A percentile compares a stretch with the other conserved stretches of the same genome.
phyloP scores from a whole-genome alignment of 1,140 invertebrate species.

The Sipha flava region DNA sequence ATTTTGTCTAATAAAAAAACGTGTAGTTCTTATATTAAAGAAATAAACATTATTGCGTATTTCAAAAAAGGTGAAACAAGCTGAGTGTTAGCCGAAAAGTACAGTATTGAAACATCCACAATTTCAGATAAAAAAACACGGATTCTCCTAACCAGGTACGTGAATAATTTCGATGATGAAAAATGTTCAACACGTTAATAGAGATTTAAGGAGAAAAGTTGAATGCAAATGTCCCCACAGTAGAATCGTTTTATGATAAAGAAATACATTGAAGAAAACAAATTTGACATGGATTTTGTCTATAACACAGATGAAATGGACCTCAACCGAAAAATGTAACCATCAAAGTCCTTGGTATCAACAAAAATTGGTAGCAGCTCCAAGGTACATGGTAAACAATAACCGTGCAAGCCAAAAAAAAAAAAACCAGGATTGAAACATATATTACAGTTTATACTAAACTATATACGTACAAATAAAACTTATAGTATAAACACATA shows the following conservation, averaged over 20 bases:
- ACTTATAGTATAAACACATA: too few relatives aligned
- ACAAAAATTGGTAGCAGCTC: slow-evolving; percentile 20
- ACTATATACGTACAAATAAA: too few relatives aligned
- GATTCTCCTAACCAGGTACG: background rate
- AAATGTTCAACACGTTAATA: slow-evolving; percentile 29
- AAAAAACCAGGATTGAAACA: too few relatives aligned
- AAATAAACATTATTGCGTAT: slow-evolving; percentile 34
- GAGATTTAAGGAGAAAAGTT: slow-evolving; percentile 34
- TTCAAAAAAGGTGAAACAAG: slow-evolving; percentile 34
- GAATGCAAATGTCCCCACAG: slow-evolving; percentile 20
- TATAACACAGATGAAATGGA: slow-evolving; percentile 41
- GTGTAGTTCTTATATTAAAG: slow-evolving; percentile 12
- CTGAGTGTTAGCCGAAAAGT: slow-evolving; percentile 19
- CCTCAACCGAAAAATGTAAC: slow-evolving; percentile 39
- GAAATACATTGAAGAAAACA: slow-evolving; percentile 7
- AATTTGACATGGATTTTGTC: slow-evolving; percentile 37
- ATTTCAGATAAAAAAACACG: slow-evolving; percentile 35
- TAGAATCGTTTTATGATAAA: slow-evolving; percentile 6
- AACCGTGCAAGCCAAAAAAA: slow-evolving; percentile 39
- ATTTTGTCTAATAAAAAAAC: background rate
- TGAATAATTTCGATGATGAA: slow-evolving; percentile 30
- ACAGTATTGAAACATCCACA: slow-evolving; percentile 34
- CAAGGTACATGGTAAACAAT: background rate
- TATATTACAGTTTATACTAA: too few relatives aligned
- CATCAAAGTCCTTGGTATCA: slow-evolving; percentile 37